These are phyloP conservation scores for Gerris buenoi DNA, from an alignment of 1,140 invertebrate species.

Conservation along the genomic window DNA sequence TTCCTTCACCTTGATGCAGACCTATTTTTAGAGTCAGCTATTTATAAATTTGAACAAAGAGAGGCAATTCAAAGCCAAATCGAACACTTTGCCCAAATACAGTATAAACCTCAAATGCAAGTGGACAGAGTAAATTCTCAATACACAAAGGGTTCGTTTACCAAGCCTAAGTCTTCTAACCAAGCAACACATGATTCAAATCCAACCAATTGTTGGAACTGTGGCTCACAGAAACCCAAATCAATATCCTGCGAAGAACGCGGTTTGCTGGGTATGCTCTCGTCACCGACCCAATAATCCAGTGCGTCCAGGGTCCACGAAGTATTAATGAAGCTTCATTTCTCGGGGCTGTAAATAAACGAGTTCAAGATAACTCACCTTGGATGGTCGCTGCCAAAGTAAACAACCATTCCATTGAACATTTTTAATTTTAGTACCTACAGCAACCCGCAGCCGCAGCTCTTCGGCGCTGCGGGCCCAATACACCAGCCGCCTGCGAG, in stretches of 20 bases:
- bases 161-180: not conserved
- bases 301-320: too few relatives aligned
- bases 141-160: not conserved
- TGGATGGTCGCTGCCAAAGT: not conserved
- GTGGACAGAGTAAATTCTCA: not conserved
- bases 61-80: not conserved
- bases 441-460: too few relatives aligned
- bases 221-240: not conserved
- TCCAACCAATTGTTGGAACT: not conserved
- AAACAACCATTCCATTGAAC: not conserved
- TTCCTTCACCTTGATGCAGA: not conserved
- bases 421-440: too few relatives aligned
- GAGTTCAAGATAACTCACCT: not conserved
- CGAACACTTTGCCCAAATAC: not conserved
- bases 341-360: not conserved
- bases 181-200: not conserved
- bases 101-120: too few relatives aligned
- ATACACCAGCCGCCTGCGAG: too few relatives aligned
- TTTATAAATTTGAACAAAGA: not conserved
- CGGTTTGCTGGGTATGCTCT: not conserved
- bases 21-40: not conserved
- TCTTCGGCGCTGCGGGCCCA: too few relatives aligned
- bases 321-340: not conserved
- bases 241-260: not conserved
- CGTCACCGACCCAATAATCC: too few relatives aligned